Evolutionary conservation across 2,888 invertebrate genomes (phyloP), one percentile per base, ranked within the genome.

Genomic region (Acronicta leporina): DNA sequence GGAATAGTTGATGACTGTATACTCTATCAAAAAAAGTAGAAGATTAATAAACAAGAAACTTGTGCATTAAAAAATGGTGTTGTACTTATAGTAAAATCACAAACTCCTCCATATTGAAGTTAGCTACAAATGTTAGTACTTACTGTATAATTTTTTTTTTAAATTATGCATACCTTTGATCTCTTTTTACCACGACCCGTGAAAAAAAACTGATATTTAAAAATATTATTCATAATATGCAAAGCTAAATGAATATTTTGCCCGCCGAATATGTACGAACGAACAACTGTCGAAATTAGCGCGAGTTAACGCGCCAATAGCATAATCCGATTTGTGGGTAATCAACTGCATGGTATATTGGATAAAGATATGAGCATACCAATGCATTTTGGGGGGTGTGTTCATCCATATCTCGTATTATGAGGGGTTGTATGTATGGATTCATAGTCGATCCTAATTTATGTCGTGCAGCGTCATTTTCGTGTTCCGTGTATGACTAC

Each of bases 261-360:
- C 58, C 61, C 42, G 50, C 55, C 64, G 76, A 75, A 79, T 79
- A 74, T 74, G 74, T 63, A 44, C 41, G 46, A 60, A 52, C 63
- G 65, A 56, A 63, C 72, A 70, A 80, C 75, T 76, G 77, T 68
- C 56, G 60, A 76, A 79, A 83, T 84, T 82, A 84, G 75, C 70
- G 70, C 66, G 70, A 79, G 80, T 84, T 81, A 80, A 82, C 76
- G 77, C 80, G 77, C 72, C 70, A 76, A 79, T 80, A 75, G 73
- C 77, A 71, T 73, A 78, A 84, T 82, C 75, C 73, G 74, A 77
- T 76, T 77, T 68, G 68, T 63, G 77, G 73, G 70, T 63, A 75
- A 75, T 76, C 71, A 74, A 77, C 69, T 69, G 73, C 75, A 62
- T 65, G n/a, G n/a, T n/a, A 58, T 65, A 69, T 71, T 71, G 60